phyloP scores from a whole-genome alignment of 1,140 invertebrate species.

The Megathymus violae region DNA sequence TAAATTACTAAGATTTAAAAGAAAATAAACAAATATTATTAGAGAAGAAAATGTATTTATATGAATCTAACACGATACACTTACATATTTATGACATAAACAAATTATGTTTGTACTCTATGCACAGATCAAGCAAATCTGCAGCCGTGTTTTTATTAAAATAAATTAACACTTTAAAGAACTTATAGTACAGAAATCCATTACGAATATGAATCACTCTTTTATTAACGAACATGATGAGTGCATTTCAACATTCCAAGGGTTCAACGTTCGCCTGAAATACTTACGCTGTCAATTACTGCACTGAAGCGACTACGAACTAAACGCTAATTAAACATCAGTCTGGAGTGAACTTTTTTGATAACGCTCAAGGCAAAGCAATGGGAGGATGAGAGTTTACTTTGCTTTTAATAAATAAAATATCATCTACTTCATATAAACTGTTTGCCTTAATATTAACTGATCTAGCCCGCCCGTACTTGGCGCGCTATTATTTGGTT shows the following conservation, averaged over 20 bases:
- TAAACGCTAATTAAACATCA: conserved; percentile 15
- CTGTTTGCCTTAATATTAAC: no score
- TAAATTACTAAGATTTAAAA: no score
- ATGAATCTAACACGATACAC: no score
- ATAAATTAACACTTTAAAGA: conserved; percentile 15
- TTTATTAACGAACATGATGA: conserved; percentile 11
- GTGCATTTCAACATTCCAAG: conserved; percentile 23
- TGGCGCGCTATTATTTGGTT: no score
- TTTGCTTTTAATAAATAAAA: no score
- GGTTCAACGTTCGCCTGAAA: conserved; percentile 28
- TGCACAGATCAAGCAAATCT: no score
- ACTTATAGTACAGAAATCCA: conserved; percentile 20
- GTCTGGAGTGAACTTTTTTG: conserved; percentile 6
- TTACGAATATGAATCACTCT: conserved; percentile 9
- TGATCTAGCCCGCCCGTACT: no score
- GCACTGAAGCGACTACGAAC: conserved; percentile 10
- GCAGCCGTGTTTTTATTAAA: background rate
- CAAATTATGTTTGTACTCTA: no score
- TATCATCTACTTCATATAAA: no score
- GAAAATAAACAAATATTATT: no score
- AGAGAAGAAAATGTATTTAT: no score
- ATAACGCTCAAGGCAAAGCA: background rate
- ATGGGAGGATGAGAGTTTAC: background rate
- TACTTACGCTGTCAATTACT: conserved; percentile 28
- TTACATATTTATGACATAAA: no score